phyloP scores from a whole-genome alignment of 2,888 invertebrate species.

The Willowsia nigromaculata region DNA sequence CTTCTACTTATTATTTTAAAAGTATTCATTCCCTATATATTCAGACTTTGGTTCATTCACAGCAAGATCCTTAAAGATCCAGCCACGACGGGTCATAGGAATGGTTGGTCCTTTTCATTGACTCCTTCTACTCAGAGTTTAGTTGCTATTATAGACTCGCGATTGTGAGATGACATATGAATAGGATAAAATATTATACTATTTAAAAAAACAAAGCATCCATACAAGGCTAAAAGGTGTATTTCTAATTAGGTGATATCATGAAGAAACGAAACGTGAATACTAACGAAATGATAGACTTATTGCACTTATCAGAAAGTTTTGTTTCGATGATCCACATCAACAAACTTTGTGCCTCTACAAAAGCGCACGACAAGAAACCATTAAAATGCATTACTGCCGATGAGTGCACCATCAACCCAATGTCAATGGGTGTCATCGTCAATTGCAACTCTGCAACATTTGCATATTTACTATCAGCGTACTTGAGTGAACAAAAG shows the following conservation, averaged over 20 bases:
- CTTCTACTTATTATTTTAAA: no score
- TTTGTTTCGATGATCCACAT: no score
- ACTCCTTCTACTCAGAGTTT: neutral
- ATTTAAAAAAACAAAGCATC: neutral
- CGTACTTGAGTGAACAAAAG: constrained; percentile 49
- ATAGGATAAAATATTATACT: neutral
- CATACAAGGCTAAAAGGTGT: neutral
- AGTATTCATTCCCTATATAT: no score
- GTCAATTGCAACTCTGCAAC: neutral
- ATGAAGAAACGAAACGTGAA: no score
- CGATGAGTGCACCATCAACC: neutral
- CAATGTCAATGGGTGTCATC: constrained; percentile 6
- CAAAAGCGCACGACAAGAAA: neutral
- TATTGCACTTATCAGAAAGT: no score
- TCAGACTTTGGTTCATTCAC: no score
- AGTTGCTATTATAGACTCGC: neutral
- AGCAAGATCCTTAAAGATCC: no score
- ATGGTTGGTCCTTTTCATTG: neutral
- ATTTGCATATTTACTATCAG: constrained; percentile 26
- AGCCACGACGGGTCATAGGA: no score
- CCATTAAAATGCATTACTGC: neutral
- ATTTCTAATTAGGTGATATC: no score
- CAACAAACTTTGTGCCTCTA: no score
- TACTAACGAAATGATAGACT: no score
- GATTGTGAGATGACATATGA: constrained; percentile 32